Evolutionary conservation across 2,113 vertebrate genomes (phyloP), one percentile per base, ranked within the genome.

Genomic region (Dipodomys spectabilis): DNA sequence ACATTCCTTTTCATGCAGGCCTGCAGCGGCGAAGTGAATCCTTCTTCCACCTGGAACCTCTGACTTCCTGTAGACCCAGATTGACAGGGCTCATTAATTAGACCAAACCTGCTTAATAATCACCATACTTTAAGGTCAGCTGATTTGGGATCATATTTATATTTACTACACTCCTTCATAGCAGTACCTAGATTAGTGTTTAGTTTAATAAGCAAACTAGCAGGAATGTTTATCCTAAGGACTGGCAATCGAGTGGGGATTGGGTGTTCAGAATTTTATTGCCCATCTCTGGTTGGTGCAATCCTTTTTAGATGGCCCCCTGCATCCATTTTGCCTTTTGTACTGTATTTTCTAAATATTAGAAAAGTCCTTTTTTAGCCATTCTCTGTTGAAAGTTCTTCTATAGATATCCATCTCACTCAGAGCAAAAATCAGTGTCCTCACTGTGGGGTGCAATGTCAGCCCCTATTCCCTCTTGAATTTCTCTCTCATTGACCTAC

Each of bases 61-160:
- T 91, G 60, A 84, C 35, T 25, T 60, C 45, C 5, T 75, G 60
- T 68, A 75, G n/a, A 75, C 12, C 20, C 32, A 84, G 27, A 57
- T 60, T 91, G 44, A 77, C 69, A 91, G 45, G 13, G 64, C 20
- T 69, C 13, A 8, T 82, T 67, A 74, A 90, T 91, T 68, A 85
- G 13, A 16, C 39, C 19, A 20, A 8, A 2, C 20, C 20, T 65
- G 30, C 32, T 18, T 75, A 84, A 57, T n/a, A 25, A 69, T 75
- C 44, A 82, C 45, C 20, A 53, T 69, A 45, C 69, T 44, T 85
- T 77, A 85, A 74, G 8, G 72, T 77, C 45, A 77, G 60, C 32
- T n/a, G 11, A 78, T 60, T n/a, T 68, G n/a, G 13, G 32, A 39
- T 19, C 39, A 28, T 77, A 67, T 39, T 84, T 84, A 20, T 57